Conservation (phyloP, 2,113 vertebrate species). For the Gavialis gangeticus region DNA sequence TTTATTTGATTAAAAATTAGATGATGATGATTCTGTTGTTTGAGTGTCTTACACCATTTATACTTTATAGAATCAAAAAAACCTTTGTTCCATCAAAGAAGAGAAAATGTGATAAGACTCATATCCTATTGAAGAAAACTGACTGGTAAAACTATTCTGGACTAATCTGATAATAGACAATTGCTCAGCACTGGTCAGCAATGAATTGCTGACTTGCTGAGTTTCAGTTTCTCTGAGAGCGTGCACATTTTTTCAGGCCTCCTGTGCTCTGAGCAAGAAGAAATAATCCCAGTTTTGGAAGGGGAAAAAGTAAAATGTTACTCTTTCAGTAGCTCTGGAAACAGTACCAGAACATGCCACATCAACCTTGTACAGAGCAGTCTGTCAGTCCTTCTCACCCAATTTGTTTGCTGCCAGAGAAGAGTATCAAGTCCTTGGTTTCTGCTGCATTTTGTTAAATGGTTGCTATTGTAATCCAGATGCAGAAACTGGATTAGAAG, state of each 20-base stretch:
- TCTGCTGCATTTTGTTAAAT: background rate
- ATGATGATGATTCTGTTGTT: background rate
- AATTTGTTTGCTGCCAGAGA: background rate
- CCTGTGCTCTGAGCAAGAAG: background rate
- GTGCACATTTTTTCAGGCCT: background rate
- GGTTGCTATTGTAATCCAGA: background rate
- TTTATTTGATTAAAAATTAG: background rate
- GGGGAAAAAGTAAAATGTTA: background rate
- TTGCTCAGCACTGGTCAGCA: constrained; percentile 1
- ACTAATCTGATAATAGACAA: constrained; percentile 21
- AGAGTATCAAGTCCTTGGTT: background rate
- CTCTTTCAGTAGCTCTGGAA: background rate
- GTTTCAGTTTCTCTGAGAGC: background rate
- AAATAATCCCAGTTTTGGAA: background rate
- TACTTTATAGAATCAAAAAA: background rate
- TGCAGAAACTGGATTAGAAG: background rate
- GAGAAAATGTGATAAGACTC: constrained; percentile 2
- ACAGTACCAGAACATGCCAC: background rate
- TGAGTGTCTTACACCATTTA: background rate
- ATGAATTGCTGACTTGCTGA: background rate
- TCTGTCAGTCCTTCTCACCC: background rate
- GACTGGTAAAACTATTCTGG: background rate
- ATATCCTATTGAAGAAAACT: background rate
- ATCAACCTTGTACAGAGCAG: background rate
- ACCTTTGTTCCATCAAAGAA: background rate